Evolutionary conservation across 2,113 vertebrate genomes (phyloP).

Genomic region (Microtus richardsoni): DNA sequence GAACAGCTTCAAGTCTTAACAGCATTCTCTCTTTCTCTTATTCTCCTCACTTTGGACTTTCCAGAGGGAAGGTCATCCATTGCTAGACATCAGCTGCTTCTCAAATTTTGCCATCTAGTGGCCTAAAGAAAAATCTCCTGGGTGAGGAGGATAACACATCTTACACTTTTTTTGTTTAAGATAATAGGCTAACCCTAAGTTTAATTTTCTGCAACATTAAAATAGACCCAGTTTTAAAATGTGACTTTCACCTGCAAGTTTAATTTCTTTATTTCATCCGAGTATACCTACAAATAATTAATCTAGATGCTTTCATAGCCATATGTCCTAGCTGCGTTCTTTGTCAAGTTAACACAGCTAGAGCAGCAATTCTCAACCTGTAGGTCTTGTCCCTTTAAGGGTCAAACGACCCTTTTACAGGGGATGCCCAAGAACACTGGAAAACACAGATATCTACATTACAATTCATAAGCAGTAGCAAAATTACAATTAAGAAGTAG

Average conservation of each 20-base stretch:
- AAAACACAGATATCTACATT: not conserved
- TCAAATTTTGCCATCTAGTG: constrained; percentile 30
- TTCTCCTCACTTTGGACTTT: constrained; percentile 22
- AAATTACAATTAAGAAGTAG: not conserved
- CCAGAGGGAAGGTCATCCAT: not conserved
- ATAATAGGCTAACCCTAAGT: not conserved
- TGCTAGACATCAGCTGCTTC: not conserved
- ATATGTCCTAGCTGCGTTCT: not conserved
- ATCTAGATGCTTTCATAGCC: not conserved
- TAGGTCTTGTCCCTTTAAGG: too few species aligned
- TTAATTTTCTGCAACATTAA: not conserved
- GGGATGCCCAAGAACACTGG: not conserved
- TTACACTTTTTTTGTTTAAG: not conserved
- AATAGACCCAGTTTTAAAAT: not conserved
- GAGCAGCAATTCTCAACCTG: not conserved
- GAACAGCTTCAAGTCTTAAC: not conserved
- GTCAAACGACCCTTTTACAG: not conserved
- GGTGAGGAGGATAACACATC: not conserved
- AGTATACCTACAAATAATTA: not conserved
- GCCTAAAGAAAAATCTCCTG: not conserved
- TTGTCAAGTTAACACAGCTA: not conserved
- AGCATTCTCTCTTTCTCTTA: not conserved
- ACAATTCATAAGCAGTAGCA: not conserved
- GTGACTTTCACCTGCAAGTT: not conserved
- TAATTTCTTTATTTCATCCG: not conserved